Conservation (phyloP, 1,140 invertebrate genomes). For the Musca vetustissima region DNA sequence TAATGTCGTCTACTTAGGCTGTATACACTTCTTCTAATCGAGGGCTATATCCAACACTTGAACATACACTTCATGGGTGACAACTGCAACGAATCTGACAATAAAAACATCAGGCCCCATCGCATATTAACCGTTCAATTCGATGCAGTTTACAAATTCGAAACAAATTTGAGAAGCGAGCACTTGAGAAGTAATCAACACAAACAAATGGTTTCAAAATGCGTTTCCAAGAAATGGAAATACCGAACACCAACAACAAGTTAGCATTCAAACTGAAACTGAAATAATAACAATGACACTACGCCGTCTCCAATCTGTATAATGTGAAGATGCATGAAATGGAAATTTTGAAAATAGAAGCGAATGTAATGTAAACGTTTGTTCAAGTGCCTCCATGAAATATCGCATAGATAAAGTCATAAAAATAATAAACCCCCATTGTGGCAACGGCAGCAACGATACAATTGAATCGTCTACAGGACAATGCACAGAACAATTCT, state of each 20-base stretch:
- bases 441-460: not conserved
- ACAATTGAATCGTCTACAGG: not conserved
- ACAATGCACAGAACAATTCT: not conserved
- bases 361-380: not conserved
- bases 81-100: slow-evolving; percentile 9
- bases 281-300: slow-evolving; percentile 7
- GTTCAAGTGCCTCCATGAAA: slow-evolving; percentile 12
- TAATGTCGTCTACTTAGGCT: too few relatives aligned
- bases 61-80: not conserved
- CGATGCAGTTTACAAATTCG: not conserved
- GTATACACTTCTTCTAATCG: too few relatives aligned
- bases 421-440: slow-evolving; percentile 7
- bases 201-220: slow-evolving; percentile 10
- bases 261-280: not conserved
- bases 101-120: not conserved
- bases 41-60: too few relatives aligned
- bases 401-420: slow-evolving; percentile 4
- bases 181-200: not conserved
- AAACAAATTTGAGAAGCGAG: slow-evolving; percentile 1
- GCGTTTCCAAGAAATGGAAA: not conserved
- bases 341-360: slow-evolving; percentile 6
- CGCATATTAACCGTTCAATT: not conserved
- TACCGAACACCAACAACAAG: not conserved
- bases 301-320: not conserved
- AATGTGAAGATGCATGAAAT: slow-evolving; percentile 15